Base-by-base conservation (phyloP, 1,140 invertebrate species). In the Heliconius hermathena region DNA sequence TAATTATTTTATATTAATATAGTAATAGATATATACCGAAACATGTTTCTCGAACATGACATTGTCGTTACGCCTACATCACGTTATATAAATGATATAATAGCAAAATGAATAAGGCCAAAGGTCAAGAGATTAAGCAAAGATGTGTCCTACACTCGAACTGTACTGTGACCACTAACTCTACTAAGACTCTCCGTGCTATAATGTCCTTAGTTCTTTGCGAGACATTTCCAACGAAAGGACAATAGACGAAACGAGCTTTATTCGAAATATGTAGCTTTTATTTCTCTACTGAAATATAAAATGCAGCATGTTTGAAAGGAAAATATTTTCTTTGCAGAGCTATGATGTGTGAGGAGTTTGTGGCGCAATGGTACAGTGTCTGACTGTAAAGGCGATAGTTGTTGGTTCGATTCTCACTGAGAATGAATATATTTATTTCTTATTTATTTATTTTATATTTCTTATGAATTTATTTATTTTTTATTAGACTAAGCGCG, bases 111-210 rank as follows among this genome's bases (percentile, higher is more conserved):
- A 66, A 13, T 29, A 29, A 66, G 26, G 22, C 5, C 22, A 29
- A 66, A 66, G 60, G 60, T 66, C 60, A 66, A 26, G 26, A 66
- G 22, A 66, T 66, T 66, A 26, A 66, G 57, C 5, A 66, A 29
- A 66, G 22, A 26, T 0, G 11, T 26, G 22, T 66, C 3, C 54
- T 22, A 57, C n/a, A 22, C 54, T 57, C 54, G 54, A 57, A 57
- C 54, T 57, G 54, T 29, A 29, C 33, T 6, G 33, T 29, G 60
- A 16, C 13, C 11, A 26, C 60, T 66, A 26, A 13, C 60, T 13
- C 26, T 66, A 66, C 60, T 66, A 16, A 66, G 57, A 29, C 26
- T 16, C n/a, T 1, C 60, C 26, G 22, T 1, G 26, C 16, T 66
- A 26, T 66, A 66, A 66, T 29, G 60, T 66, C 60, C 16, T 26